Percentiles rank a stretch among this genome's conserved stretches.
These are phyloP conservation scores for Microplitis demolitor DNA, from an alignment of 1,140 invertebrate genomes.

Conservation along the genomic window DNA sequence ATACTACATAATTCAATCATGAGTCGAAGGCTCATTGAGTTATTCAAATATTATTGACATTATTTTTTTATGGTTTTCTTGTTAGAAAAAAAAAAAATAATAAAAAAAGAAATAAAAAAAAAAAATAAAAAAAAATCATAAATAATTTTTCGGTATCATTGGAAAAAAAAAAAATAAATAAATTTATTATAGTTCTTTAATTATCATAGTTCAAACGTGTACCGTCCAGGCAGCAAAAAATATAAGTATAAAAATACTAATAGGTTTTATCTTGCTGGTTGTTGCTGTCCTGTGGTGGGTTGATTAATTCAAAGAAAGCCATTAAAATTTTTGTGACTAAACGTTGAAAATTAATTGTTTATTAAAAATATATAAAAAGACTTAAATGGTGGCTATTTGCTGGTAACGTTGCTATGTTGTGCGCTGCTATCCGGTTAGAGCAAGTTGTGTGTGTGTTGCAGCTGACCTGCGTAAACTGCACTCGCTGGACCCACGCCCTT, in stretches of 20 bases:
- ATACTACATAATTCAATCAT: not conserved
- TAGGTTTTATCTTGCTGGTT: slow-evolving; percentile 56
- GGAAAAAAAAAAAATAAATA: not conserved
- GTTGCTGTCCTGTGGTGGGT: slow-evolving; percentile 64
- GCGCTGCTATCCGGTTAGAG: slow-evolving; percentile 61
- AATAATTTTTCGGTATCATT: not conserved
- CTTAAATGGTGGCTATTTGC: slow-evolving; percentile 38
- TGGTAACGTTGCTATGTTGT: slow-evolving; percentile 59
- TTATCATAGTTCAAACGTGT: slow-evolving; percentile 2
- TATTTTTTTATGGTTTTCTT: not conserved
- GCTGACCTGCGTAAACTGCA: slow-evolving; percentile 67
- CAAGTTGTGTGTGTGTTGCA: slow-evolving; percentile 65
- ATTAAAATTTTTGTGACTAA: slow-evolving; percentile 29
- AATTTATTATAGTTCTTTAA: no score
- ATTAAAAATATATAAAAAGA: slow-evolving; percentile 2
- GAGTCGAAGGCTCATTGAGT: not conserved
- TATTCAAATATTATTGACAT: not conserved
- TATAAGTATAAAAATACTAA: slow-evolving; percentile 41
- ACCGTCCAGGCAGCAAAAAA: slow-evolving; percentile 50
- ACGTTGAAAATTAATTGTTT: slow-evolving; percentile 16
- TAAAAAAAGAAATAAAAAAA: no score
- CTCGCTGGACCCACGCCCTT: slow-evolving; percentile 72
- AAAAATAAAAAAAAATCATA: not conserved
- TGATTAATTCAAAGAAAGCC: slow-evolving; percentile 22
- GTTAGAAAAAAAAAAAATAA: not conserved